phyloP scores from a whole-genome alignment of 1,140 invertebrate species.

The Heliconius hermathena region DNA sequence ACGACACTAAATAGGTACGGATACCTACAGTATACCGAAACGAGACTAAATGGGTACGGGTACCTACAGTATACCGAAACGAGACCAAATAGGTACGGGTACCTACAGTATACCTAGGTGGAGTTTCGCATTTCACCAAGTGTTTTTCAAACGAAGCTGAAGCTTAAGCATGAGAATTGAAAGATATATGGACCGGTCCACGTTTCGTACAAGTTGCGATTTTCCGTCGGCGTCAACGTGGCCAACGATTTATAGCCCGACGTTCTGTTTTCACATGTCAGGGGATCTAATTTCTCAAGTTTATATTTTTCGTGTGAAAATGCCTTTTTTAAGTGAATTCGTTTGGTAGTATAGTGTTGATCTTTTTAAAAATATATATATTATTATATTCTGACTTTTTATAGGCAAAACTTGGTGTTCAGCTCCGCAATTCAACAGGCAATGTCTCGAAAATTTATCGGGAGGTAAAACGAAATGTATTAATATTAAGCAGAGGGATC shows the following conservation, averaged over 20 bases:
- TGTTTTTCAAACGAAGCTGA: conserved; percentile 8
- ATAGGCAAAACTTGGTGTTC: no score
- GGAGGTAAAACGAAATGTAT: no score
- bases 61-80: no score
- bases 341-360: no score
- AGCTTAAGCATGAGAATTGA: conserved; percentile 1
- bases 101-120: neutral
- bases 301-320: conserved; percentile 36
- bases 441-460: no score
- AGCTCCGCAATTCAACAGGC: no score
- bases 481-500: no score
- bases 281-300: conserved; percentile 52
- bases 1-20: no score
- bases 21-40: neutral
- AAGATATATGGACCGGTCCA: conserved; percentile 11
- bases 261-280: conserved; percentile 75
- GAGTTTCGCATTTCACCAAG: neutral
- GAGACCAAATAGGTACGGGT: no score
- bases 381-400: no score
- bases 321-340: neutral
- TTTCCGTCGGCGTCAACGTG: conserved; percentile 57
- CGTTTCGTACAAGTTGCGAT: conserved; percentile 6
- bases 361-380: no score
- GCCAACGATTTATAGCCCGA: conserved; percentile 69
- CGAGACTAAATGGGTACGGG: neutral